Evolutionary conservation across 2,797 vertebrate species (phyloP).

Genomic region (Neostethus bicornis): DNA sequence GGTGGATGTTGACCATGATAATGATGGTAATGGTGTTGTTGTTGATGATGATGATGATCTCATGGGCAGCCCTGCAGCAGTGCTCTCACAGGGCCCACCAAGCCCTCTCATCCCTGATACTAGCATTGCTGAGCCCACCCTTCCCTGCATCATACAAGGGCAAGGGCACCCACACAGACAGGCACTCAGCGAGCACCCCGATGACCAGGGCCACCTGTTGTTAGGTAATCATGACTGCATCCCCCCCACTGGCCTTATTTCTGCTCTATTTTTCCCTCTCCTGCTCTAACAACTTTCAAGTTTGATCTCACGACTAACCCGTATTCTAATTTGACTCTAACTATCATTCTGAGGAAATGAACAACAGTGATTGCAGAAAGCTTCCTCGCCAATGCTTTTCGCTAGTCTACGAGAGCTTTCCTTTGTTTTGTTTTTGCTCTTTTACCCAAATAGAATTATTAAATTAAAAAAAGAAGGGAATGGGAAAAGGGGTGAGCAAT

Average conservation of each 20-base stretch:
- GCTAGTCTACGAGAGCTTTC: conserved; percentile 49
- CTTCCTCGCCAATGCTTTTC: conserved; percentile 66
- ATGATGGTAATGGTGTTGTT: conserved; percentile 65
- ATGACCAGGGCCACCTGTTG: conserved; percentile 81
- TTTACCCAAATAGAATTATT: conserved; percentile 45
- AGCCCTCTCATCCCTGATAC: conserved; percentile 81
- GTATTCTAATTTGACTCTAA: conserved; percentile 79
- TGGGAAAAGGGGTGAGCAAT: conserved; percentile 66
- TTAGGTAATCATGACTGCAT: conserved; percentile 89
- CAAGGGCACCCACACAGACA: conserved; percentile 80
- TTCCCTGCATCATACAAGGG: conserved; percentile 79
- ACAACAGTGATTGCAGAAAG: conserved; percentile 60
- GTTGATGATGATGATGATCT: conserved; percentile 75
- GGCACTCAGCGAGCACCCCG: conserved; percentile 80
- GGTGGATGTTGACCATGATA: conserved; percentile 67
- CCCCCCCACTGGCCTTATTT: conserved; percentile 77
- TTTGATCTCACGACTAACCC: conserved; percentile 81
- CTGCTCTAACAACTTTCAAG: conserved; percentile 80
- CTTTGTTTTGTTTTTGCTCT: not conserved
- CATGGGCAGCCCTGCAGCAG: conserved; percentile 73
- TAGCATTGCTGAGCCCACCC: conserved; percentile 80
- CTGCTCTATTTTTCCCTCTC: conserved; percentile 77
- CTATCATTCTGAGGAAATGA: conserved; percentile 66
- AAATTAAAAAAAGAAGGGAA: conserved; percentile 39
- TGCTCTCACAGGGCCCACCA: conserved; percentile 72